phyloP scores from a whole-genome alignment of 2,888 invertebrate genomes.

The Calliscelio sp. region DNA sequence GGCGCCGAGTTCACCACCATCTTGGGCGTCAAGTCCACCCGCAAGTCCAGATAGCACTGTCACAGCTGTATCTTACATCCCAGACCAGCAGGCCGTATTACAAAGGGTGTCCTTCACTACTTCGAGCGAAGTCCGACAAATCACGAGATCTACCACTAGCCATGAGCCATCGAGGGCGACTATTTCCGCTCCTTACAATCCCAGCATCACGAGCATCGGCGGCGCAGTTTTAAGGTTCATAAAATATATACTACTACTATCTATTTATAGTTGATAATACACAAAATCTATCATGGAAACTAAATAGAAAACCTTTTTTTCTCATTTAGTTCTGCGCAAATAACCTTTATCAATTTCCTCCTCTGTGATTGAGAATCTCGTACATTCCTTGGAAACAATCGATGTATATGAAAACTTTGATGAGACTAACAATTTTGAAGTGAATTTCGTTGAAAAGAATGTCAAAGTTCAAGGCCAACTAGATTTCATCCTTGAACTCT shows the following conservation, averaged over 20 bases:
- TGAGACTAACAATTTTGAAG: slow-evolving; percentile 15
- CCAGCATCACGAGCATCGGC: slow-evolving; percentile 89
- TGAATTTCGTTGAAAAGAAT: slow-evolving; percentile 8
- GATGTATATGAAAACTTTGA: slow-evolving; percentile 32
- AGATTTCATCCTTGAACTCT: slow-evolving; percentile 8
- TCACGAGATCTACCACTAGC: slow-evolving; percentile 80
- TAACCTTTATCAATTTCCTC: background rate
- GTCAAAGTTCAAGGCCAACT: slow-evolving; percentile 23
- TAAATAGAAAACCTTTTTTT: no score
- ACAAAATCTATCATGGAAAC: no score
- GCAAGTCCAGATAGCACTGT: slow-evolving; percentile 87
- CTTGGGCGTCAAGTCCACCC: slow-evolving; percentile 88
- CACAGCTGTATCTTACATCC: slow-evolving; percentile 87
- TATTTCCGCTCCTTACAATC: slow-evolving; percentile 83
- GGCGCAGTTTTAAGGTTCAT: slow-evolving; percentile 88
- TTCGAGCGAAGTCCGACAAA: slow-evolving; percentile 87
- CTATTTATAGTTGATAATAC: no score
- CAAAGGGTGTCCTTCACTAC: slow-evolving; percentile 89
- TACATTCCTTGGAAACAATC: background rate
- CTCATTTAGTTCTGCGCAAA: background rate
- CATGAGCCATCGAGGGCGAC: slow-evolving; percentile 80
- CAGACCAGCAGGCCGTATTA: slow-evolving; percentile 86
- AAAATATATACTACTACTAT: no score
- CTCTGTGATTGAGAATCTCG: background rate
- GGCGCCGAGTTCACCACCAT: slow-evolving; percentile 87